A percentile compares a stretch with the other conserved stretches of the same genome.
Evolutionary conservation across 2,888 invertebrate species (phyloP).

Genomic region (Pollenia griseotomentosa): DNA sequence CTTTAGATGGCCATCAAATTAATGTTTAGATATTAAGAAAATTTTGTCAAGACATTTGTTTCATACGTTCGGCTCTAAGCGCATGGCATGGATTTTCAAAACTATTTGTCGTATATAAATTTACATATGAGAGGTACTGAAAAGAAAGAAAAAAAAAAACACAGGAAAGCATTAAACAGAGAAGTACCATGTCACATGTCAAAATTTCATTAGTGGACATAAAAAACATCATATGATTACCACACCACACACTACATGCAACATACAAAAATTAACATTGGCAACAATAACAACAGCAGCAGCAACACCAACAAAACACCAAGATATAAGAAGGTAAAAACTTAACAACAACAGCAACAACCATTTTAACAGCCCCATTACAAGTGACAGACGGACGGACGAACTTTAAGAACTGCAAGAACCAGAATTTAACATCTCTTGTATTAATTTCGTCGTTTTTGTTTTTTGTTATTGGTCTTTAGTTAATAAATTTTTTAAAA

Average conservation of each 20-base stretch:
- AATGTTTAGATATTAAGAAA: slow-evolving; percentile 65
- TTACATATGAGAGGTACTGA: background rate
- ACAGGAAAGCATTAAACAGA: slow-evolving; percentile 70
- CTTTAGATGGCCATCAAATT: slow-evolving; percentile 55
- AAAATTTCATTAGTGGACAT: slow-evolving; percentile 73
- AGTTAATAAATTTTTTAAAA: slow-evolving; percentile 64
- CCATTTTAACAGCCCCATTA: slow-evolving; percentile 54
- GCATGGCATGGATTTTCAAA: background rate
- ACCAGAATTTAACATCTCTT: slow-evolving; percentile 62
- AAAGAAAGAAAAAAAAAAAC: slow-evolving; percentile 1
- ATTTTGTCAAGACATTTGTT: slow-evolving; percentile 62
- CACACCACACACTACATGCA: slow-evolving; percentile 64
- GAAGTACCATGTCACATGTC: slow-evolving; percentile 73
- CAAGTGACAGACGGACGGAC: slow-evolving; percentile 25
- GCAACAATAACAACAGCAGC: slow-evolving; percentile 39
- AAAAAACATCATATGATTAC: slow-evolving; percentile 73
- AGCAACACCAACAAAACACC: slow-evolving; percentile 28
- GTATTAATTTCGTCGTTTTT: slow-evolving; percentile 31
- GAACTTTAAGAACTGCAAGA: slow-evolving; percentile 41
- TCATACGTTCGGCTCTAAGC: background rate
- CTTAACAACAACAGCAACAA: slow-evolving; percentile 54
- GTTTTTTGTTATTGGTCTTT: slow-evolving; percentile 40
- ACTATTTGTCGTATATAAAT: background rate
- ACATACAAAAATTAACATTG: slow-evolving; percentile 55
- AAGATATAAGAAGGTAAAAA: slow-evolving; percentile 37